Base-by-base conservation (phyloP, 1,140 invertebrate species). In the Vanessa tameamea region DNA sequence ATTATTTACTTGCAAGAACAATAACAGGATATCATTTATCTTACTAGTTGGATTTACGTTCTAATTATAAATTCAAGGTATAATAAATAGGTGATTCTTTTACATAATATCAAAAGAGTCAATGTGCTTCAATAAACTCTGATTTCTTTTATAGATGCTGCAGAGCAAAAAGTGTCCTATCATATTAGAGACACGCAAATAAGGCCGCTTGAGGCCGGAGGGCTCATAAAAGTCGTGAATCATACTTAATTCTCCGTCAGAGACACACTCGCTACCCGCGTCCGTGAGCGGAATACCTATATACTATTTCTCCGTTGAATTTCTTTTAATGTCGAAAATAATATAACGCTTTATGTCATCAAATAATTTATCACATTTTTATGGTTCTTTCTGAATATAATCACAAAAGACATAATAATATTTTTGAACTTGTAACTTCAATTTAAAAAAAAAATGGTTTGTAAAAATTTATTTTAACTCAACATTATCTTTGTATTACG, bases 181-280 rank as follows among this genome's bases (percentile, higher is more conserved):
- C 75, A 79, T 64, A 69, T 79, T 77, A 73, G 70, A 67, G 75
- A 76, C 76, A 78, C 76, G 73, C 79, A 77, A 83, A 81, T 79
- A 80, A 78, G 78, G 31, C 75, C 73, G 47, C 63, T 67, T 63
- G 65, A 76, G 75, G 71, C 31, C 73, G 69, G 72, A 76, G 76
- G 78, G 79, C 80, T 80, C 84, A 80, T 84, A 79, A 84, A 83
- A 80, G 78, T 79, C 80, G 78, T 88, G 86, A 84, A 88, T 88
- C 85, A 86, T 82, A 85, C 79, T 81, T 87, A 87, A 87, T 86
- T 87, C 87, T 79, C 78, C 78, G 76, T 79, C 78, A 79, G 73
- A 77, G 77, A 81, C 83, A 72, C 75, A 78, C 77, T 78, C 72
- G 77, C 77, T 74, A 73, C 83, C 81, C 78, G 79, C 78, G 81